Conservation (phyloP, 2,888 invertebrate genomes). For the Dascillus cervinus region DNA sequence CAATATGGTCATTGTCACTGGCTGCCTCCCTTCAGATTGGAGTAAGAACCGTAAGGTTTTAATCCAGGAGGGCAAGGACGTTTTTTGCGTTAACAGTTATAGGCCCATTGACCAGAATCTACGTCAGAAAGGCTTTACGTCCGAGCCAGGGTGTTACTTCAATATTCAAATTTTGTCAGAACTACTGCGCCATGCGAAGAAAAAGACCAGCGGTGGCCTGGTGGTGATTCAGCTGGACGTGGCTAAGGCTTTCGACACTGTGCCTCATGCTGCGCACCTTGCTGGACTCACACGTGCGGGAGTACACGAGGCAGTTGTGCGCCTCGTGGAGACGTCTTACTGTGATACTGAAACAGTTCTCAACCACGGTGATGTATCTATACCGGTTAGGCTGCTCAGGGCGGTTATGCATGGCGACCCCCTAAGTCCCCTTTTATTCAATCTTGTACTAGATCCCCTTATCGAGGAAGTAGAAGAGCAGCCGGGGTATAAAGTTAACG, state of each 20-base stretch:
- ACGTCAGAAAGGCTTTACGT: conserved; percentile 22
- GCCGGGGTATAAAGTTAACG: conserved; percentile 14
- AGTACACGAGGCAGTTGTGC: conserved; percentile 26
- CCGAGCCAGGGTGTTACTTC: conserved; percentile 28
- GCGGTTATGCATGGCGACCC: conserved; percentile 40
- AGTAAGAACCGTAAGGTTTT: conserved; percentile 28
- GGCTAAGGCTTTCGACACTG: conserved; percentile 39
- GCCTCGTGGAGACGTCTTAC: conserved; percentile 31
- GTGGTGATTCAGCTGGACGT: conserved; percentile 39
- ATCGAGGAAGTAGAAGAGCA: conserved; percentile 20
- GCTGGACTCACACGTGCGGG: too few relatives aligned
- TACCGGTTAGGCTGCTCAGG: conserved; percentile 24
- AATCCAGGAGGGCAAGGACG: conserved; percentile 28
- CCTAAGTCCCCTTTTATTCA: conserved; percentile 24
- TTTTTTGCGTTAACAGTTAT: conserved; percentile 22
- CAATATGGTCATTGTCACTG: conserved; percentile 16
- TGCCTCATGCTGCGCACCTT: conserved; percentile 21
- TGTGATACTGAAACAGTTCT: conserved; percentile 27
- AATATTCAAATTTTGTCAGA: conserved; percentile 26
- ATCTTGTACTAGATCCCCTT: conserved; percentile 28
- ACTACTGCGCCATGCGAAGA: conserved; percentile 22
- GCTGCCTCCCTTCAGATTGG: conserved; percentile 24
- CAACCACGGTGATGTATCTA: conserved; percentile 14
- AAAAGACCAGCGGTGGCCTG: conserved; percentile 20
- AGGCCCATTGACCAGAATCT: conserved; percentile 29